Evolutionary conservation across 2,888 invertebrate genomes (phyloP).

Genomic region (Netelia fuscicornis): DNA sequence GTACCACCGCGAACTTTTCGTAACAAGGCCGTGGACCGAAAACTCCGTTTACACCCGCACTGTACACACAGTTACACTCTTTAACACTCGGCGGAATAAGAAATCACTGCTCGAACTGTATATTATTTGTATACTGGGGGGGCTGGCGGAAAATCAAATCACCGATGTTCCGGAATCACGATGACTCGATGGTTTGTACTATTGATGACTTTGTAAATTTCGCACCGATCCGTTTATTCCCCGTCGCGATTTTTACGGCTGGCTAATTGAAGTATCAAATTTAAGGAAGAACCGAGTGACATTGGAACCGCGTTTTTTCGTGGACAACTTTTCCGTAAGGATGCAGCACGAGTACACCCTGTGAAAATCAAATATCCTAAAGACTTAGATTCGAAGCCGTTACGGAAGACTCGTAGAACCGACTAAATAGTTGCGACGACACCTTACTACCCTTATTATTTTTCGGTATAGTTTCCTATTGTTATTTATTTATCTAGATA

Average conservation of each 20-base stretch:
- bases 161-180: slow-evolving; percentile 2
- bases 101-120: slow-evolving; percentile 42
- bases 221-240: neutral
- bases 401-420: slow-evolving; percentile 37
- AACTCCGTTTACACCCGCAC: slow-evolving; percentile 48
- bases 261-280: too few relatives aligned
- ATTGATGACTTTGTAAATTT: slow-evolving; percentile 42
- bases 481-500: neutral
- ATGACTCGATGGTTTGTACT: slow-evolving; percentile 53
- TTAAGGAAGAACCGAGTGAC: too few relatives aligned
- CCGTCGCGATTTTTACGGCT: too few relatives aligned
- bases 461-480: slow-evolving; percentile 12
- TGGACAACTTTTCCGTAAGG: neutral
- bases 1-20: slow-evolving; percentile 27
- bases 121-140: neutral
- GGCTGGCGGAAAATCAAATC: neutral
- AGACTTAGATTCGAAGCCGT: slow-evolving; percentile 12
- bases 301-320: too few relatives aligned
- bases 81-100: slow-evolving; percentile 17
- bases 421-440: slow-evolving; percentile 20
- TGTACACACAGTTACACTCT: slow-evolving; percentile 51
- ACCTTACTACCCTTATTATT: slow-evolving; percentile 29
- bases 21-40: neutral
- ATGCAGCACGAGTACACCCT: neutral
- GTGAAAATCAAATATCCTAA: neutral